Base-by-base conservation (phyloP, 2,113 vertebrate species). In the Centropus bengalensis region DNA sequence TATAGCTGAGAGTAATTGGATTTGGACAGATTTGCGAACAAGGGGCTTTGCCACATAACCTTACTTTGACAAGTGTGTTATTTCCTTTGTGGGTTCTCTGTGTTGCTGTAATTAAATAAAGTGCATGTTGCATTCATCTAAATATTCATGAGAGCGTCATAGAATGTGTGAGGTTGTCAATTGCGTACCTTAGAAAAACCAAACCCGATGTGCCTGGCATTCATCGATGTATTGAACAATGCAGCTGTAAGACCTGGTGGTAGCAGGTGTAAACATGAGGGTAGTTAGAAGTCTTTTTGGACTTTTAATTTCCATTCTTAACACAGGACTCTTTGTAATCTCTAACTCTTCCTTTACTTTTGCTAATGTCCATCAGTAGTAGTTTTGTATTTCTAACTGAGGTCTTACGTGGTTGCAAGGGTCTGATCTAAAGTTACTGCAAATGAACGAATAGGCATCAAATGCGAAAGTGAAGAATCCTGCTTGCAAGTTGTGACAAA, bases 1-100 rank as follows among this genome's bases (percentile, higher is more conserved):
- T n/a, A 2, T 78, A 93, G 89, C 93, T 93, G 88, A 87, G 33
- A 62, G 82, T 82, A 82, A 83, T 95, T 92, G 86, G 74, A 58
- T 62, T 70, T 59, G n/a, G 54, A 33, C 15, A 36, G 2, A 12
- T 67, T 75, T 83, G 95, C 89, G 92, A 93, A 91, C 82, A 91
- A 93, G 88, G 67, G 75, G 58, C 54, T 97, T 92, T 88, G 51
- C 85, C 74, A 14, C 45, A 21, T 82, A 28, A 88, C 85, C 83
- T 94, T 84, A 42, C 60, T 28, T n/a, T 64, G 17, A 67, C 28
- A 74, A 83, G 63, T 24, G 2, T 77, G 47, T 30, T 62, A 1
- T 58, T 84, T 81, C 30, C n/a, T 60, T 84, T 83, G 42, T n/a
- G 30, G 14, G 5, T 91, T 84, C 36, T 81, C 32, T 76, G 1